Base-by-base conservation (phyloP, 2,113 vertebrate genomes). In the Microtus ochrogaster region DNA sequence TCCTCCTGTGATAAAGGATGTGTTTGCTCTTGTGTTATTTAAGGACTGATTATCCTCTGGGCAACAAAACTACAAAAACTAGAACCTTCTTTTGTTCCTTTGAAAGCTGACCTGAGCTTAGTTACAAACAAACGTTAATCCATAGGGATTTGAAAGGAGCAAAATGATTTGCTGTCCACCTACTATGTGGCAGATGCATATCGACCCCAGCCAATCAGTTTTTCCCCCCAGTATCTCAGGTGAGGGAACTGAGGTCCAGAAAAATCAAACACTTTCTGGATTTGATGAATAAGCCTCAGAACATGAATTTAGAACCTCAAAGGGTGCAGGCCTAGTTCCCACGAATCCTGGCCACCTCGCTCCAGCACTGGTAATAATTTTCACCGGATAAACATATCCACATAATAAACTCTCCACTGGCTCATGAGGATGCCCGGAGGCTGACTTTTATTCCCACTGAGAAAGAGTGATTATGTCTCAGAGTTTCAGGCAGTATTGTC, bases 401-500 rank as follows among this genome's bases (percentile, higher is more conserved):
- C 2, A 22, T n/a, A 14, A 44, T 22, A 55, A 86, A 41, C 12
- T 14, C 3, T 36, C n/a, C 17, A 47, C 12, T 61, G 30, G 19
- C n/a, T 61, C 55, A 74, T 14, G 44, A 63, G 4, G 0, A 28
- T 5, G 11, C 39, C 41, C 47, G 26, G 2, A 11, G 44, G 73
- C 7, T 58, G 61, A 0, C 55, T 28, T 44, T 9, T 4, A 41
- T n/a, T 28, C 5, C 12, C 52, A 24, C 19, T 47, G 22, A 49
- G 44, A n/a, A 21, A 58, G 8, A 70, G 5, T 76, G 33, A 47
- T 14, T 22, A 68, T 66, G 19, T 30, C 66, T 55, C 9, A 5
- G 28, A 0, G 17, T n/a, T 70, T 16, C 21, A n/a, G 0, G 7
- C 21, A 1, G 0, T 7, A 28, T 12, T n/a, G 24, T 11, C 21